These are phyloP conservation scores for Thamnophis elegans DNA, from an alignment of 2,797 vertebrate genomes.

Conservation along the genomic window DNA sequence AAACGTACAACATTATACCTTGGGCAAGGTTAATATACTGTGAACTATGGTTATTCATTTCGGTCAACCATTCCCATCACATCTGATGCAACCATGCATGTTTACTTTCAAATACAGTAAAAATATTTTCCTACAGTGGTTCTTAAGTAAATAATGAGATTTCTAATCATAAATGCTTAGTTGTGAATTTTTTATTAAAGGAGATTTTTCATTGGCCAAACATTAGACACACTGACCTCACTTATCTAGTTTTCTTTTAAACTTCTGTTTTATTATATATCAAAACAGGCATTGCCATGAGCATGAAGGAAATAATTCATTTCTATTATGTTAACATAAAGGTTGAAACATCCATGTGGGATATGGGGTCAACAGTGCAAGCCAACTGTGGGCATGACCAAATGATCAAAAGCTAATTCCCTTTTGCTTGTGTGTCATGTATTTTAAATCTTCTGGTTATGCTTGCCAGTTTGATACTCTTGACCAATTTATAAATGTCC, in stretches of 20 bases:
- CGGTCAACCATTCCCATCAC: neutral
- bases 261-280: neutral
- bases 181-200: neutral
- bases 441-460: neutral
- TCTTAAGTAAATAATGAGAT: neutral
- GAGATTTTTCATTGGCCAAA: neutral
- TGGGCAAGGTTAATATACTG: neutral
- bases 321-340: neutral
- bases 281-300: neutral
- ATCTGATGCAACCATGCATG: neutral
- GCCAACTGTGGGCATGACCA: neutral
- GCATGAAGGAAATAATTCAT: neutral
- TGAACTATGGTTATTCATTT: neutral
- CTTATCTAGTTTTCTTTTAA: neutral
- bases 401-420: neutral
- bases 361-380: neutral
- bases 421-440: neutral
- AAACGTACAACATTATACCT: neutral
- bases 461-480: neutral
- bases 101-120: neutral
- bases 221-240: neutral
- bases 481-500: neutral
- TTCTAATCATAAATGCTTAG: neutral
- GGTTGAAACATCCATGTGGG: neutral
- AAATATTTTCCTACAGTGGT: neutral